These are phyloP conservation scores for Nasonovia ribisnigri DNA, from an alignment of 2,888 invertebrate species.

Conservation along the genomic window DNA sequence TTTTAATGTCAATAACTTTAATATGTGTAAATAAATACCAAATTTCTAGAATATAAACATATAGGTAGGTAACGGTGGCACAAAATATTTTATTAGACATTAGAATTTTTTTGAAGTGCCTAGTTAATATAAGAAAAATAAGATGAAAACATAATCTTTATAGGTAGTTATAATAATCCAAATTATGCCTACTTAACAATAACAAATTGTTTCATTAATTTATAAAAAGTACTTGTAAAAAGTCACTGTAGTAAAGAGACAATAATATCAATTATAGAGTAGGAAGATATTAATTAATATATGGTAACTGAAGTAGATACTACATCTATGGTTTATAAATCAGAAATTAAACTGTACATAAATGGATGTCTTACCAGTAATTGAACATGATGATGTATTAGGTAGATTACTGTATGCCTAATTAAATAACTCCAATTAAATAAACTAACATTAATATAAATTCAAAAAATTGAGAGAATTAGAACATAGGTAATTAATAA, in stretches of 20 bases:
- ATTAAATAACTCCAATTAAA: neutral
- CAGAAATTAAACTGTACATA: neutral
- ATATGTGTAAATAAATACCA: neutral
- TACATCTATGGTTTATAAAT: neutral
- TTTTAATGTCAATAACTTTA: neutral
- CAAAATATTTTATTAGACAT: neutral
- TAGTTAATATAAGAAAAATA: neutral
- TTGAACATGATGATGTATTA: neutral
- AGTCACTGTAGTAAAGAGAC: neutral
- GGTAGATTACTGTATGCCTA: neutral
- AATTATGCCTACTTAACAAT: neutral
- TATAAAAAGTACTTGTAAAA: neutral
- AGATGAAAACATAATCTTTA: neutral
- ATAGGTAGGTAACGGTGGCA: neutral
- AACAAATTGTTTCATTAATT: neutral
- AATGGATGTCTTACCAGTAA: neutral
- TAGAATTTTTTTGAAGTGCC: neutral
- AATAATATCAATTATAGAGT: neutral
- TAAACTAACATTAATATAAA: neutral
- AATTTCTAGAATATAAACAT: neutral
- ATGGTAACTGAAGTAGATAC: neutral
- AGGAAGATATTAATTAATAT: neutral
- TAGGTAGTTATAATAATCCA: neutral
- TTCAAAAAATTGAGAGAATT: neutral
- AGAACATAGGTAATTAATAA: neutral